Evolutionary conservation across 2,888 invertebrate species (phyloP).

Genomic region (Drosophila sordidula): DNA sequence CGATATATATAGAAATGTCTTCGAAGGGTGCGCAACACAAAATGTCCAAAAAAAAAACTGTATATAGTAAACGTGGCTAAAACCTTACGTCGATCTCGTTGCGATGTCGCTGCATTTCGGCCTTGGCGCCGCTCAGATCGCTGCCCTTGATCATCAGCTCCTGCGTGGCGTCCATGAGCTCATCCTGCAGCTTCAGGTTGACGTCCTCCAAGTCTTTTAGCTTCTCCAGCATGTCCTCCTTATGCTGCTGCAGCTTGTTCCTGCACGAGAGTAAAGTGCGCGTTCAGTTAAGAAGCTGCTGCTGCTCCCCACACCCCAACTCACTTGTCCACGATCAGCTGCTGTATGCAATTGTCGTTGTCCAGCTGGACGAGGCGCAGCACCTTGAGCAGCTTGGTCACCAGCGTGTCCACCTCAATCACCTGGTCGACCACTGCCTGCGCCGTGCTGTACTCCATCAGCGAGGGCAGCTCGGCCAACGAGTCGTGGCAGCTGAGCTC

Average conservation of each 20-base stretch:
- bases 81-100: constrained; percentile 87
- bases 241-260: constrained; percentile 85
- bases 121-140: constrained; percentile 86
- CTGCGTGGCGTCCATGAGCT: constrained; percentile 86
- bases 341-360: constrained; percentile 89
- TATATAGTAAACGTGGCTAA: constrained; percentile 55
- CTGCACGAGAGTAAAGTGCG: constrained; percentile 49
- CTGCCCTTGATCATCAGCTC: constrained; percentile 86
- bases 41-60: constrained; percentile 25
- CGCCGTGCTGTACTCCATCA: constrained; percentile 86
- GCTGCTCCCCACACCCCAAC: constrained; percentile 44
- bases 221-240: constrained; percentile 85
- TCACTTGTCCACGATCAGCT: constrained; percentile 88
- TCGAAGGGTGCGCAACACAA: constrained; percentile 68
- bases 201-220: constrained; percentile 87
- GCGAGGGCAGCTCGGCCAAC: constrained; percentile 85
- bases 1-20: constrained; percentile 77
- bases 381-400: constrained; percentile 90
- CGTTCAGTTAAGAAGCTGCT: background rate
- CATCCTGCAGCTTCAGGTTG: constrained; percentile 86
- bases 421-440: constrained; percentile 90
- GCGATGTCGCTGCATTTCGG: constrained; percentile 86
- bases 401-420: constrained; percentile 90
- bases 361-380: constrained; percentile 90
- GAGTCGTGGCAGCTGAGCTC: constrained; percentile 85